Base-by-base conservation (phyloP, 2,888 invertebrate species). In the Sinotaia quadrata region DNA sequence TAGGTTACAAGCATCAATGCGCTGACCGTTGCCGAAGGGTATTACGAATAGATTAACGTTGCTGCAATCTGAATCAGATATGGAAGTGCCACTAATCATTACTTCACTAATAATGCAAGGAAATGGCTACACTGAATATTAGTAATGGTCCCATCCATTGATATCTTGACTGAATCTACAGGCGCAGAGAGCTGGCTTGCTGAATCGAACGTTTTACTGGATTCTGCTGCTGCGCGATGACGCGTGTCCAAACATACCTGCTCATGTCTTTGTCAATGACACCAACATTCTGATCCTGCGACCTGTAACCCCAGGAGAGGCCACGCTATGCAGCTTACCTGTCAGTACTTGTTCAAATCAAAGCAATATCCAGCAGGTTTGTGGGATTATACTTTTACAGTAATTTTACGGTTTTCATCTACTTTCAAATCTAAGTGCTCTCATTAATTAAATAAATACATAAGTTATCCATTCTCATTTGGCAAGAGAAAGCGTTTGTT, bases 211-310 rank as follows among this genome's bases (percentile, higher is more conserved):
- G 5, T 56, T 69, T 56, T 33, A 44, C 51, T 72, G 72, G 72
- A 36, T 72, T 3, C 15, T 69, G 24, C 27, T 67, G 57, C 67
- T 72, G 61, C 66, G 57, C n/a, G 52, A 69, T 37, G 59, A 57
- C 4, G 52, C 27, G n/a, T 69, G 69, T 31, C 3, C 33, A 7
- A 27, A 27, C 5, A 44, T 57, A 7, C 44, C 54, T 54, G 51
- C 47, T 29, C 34, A 8, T 36, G 7, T 51, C 0, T 4, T 34
- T 15, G 52, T 41, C 1, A 21, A 27, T 12, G 33, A 41, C 18
- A 69, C 65, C 54, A 69, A 52, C 52, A 37, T 60, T 33, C 44
- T 66, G 24, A 37, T 57, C 27, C n/a, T 69, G 36, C 37, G 29
- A 18, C 54, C 65, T 10, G 41, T 49, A 12, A 36, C 54, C n/a